These are phyloP conservation scores for Pterobdella sp. DNA, from an alignment of 2,888 invertebrate species.

Conservation along the genomic window DNA sequence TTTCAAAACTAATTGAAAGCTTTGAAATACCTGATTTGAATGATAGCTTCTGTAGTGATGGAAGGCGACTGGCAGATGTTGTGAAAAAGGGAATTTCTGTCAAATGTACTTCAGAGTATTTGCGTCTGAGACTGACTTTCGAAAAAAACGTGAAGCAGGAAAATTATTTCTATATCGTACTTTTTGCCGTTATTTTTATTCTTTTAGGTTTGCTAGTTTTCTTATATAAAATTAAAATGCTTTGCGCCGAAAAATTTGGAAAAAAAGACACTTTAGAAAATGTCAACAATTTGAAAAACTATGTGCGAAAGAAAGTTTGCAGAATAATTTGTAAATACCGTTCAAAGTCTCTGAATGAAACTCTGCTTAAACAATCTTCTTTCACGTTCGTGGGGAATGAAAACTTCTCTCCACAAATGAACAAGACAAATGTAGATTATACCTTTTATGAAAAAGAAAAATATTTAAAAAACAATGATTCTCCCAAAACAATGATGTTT, in stretches of 20 bases:
- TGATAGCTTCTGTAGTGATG: background rate
- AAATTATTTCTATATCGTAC: background rate
- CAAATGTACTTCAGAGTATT: background rate
- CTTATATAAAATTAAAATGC: background rate
- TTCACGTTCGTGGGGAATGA: background rate
- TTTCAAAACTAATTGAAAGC: background rate
- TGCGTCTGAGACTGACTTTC: background rate
- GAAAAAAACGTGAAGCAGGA: background rate
- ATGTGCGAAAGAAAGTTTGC: background rate
- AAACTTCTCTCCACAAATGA: too few relatives aligned
- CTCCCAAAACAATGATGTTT: background rate
- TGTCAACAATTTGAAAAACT: background rate
- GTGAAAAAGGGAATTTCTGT: background rate
- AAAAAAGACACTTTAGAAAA: background rate
- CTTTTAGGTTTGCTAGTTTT: background rate
- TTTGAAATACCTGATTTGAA: background rate
- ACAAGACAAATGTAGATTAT: too few relatives aligned
- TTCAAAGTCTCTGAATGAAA: background rate
- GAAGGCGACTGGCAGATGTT: background rate
- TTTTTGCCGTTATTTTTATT: background rate
- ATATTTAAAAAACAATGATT: background rate
- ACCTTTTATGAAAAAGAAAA: background rate
- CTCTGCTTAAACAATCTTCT: background rate
- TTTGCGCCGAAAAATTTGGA: background rate
- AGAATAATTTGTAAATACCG: background rate